Evolutionary conservation across 2,888 invertebrate genomes (phyloP), one percentile per base, ranked within the genome.

Genomic region (Ethmia dodecea): DNA sequence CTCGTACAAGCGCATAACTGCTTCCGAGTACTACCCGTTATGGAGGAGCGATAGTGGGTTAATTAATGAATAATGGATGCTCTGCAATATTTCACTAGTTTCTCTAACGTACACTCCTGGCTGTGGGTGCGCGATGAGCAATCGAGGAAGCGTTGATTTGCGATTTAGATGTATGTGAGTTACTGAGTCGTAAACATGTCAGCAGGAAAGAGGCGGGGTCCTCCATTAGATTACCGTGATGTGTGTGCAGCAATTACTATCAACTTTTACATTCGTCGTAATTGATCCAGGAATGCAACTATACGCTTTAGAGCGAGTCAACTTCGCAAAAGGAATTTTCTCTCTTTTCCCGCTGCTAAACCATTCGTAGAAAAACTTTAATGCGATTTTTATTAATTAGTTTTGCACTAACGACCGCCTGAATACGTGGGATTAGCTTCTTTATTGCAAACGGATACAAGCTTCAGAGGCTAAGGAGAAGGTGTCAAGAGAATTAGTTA

Each of bases 61-160:
- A 76, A 78, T 78, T 71, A 76, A 75, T 77, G 70, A 78, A 76
- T 76, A 78, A 78, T 76, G 68, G 71, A 77, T 73, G 55, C 60
- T 60, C 47, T 51, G 68, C 61, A 66, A 75, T 77, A 77, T 70
- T 68, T 76, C 69, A 74, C 57, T 58, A 52, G 57, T 71, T 69
- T 72, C 73, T 63, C 70, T 35, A 30, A n/a, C n/a, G 25, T 47
- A 50, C 49, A 38, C 38, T 40, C 36, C 35, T 45, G 34, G 6
- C 37, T 38, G 49, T 51, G 43, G 52, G 52, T 49, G 48, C 48
- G 42, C 50, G 49, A 52, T 49, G 48, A 52, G 47, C 42, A 43
- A 51, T 45, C 42, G 45, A 55, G 57, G 61, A 60, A 63, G 53
- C 49, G 36, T 43, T 46, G 42, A 49, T 52, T 55, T 53, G 52